Evolutionary conservation across 2,888 invertebrate species (phyloP), one percentile per base, ranked within the genome.

Genomic region (Temnothorax ravouxi): DNA sequence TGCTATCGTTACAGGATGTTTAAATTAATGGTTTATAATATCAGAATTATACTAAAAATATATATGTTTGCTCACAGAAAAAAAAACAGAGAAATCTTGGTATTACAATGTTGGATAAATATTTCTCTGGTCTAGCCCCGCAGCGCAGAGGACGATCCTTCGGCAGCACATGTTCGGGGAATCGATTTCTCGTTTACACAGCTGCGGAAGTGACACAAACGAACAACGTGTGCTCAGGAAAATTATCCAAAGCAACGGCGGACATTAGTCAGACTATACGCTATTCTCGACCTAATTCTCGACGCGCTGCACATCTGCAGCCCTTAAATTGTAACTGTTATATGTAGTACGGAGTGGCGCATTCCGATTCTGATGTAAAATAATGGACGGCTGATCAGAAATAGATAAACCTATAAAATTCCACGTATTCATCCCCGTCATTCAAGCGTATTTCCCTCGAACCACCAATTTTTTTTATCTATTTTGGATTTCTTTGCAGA

Each of bases 261-360:
- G 72, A 86, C 89, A 88, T 88, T 89, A 88, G 76, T 83, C 59
- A 38, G 59, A 54, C 88, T 83, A 86, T 86, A 69, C 80, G 81
- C 83, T 77, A 88, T 85, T 83, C 85, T 86, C 87, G 89, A 89
- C 90, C 88, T 75, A 85, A 89, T 89, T 89, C 89, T 47, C 66
- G 47, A 79, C 83, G 79, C 87, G 64, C 71, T 72, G 74, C 59
- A 47, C 84, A 89, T 89, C 87, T 87, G 88, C 83, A 87, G 77
- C 83, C 87, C 88, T 89, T 88, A 88, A 88, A 87, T 88, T 87
- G 88, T 86, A 67, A 77, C 75, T 72, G 74, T 84, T 84, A 13
- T 44, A 13, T 44, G 77, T 85, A 72, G 56, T 66, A 59, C 54
- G 82, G 79, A 74, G 75, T 83, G 84, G 75, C 81, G 86, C 87